phyloP scores from a whole-genome alignment of 2,113 vertebrate genomes.

The Epinephelus fuscoguttatus region DNA sequence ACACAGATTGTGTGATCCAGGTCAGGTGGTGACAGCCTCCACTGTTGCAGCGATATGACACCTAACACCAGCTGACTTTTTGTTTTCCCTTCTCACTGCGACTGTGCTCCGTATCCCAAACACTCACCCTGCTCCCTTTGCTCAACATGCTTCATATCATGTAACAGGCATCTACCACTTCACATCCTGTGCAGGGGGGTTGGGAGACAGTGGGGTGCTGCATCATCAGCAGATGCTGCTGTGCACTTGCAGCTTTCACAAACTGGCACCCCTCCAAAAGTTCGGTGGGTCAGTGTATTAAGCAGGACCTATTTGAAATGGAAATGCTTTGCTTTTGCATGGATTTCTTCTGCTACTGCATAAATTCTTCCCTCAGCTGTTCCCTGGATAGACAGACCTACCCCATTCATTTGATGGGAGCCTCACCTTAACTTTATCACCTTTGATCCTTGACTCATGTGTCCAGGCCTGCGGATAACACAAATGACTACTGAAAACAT shows the following conservation, averaged over 20 bases:
- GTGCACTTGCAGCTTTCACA: slow-evolving; percentile 53
- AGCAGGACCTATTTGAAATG: slow-evolving; percentile 72
- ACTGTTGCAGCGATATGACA: slow-evolving; percentile 60
- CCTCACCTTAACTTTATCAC: slow-evolving; percentile 58
- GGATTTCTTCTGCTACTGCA: slow-evolving; percentile 30
- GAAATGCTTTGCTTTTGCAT: slow-evolving; percentile 64
- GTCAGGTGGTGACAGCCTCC: slow-evolving; percentile 64
- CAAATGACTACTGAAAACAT: not conserved
- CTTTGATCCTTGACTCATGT: slow-evolving; percentile 62
- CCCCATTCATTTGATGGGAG: slow-evolving; percentile 19
- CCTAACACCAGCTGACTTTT: slow-evolving; percentile 66
- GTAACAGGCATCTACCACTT: slow-evolving; percentile 90
- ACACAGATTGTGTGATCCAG: slow-evolving; percentile 61
- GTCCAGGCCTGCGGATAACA: slow-evolving; percentile 49
- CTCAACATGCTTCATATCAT: slow-evolving; percentile 88
- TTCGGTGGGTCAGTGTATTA: slow-evolving; percentile 59
- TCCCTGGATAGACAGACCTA: slow-evolving; percentile 1
- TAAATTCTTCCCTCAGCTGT: not conserved
- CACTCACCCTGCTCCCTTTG: slow-evolving; percentile 53
- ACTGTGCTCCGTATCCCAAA: slow-evolving; percentile 63
- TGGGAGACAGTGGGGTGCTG: slow-evolving; percentile 65
- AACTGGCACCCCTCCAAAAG: slow-evolving; percentile 67
- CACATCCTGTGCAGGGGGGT: slow-evolving; percentile 68
- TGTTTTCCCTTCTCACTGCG: slow-evolving; percentile 57
- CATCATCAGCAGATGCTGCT: slow-evolving; percentile 74